phyloP scores from a whole-genome alignment of 2,797 vertebrate genomes.

The Malurus leucopterus region DNA sequence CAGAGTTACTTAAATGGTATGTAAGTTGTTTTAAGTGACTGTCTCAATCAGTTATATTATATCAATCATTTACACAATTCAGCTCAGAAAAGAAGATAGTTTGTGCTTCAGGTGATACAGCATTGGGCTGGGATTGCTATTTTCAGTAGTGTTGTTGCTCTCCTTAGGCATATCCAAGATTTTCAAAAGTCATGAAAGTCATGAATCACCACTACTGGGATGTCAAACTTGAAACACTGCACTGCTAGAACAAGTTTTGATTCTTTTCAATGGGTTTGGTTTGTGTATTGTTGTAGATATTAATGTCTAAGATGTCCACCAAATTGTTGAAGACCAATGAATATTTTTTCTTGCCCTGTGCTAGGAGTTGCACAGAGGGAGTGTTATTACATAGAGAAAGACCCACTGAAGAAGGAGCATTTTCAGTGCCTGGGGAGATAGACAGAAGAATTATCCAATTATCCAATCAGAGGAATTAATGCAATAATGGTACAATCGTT shows the following conservation, averaged over 20 bases:
- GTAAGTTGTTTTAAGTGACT: neutral
- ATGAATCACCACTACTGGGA: neutral
- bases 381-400: neutral
- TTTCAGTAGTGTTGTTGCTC: neutral
- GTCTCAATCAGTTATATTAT: neutral
- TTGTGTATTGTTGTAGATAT: neutral
- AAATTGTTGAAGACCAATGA: neutral
- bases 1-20: neutral
- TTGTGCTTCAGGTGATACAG: neutral
- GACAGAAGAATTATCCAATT: too few relatives aligned
- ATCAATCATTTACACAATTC: neutral
- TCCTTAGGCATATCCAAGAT: neutral
- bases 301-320: neutral
- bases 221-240: neutral
- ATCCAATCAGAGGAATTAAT: neutral
- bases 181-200: neutral
- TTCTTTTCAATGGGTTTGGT: neutral
- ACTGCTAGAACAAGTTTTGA: neutral
- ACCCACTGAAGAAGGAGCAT: neutral
- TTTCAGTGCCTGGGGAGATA: neutral
- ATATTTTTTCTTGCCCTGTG: neutral
- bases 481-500: accelerated
- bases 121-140: neutral
- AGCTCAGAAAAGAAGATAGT: neutral
- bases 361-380: neutral